These are phyloP conservation scores for Tenthredo amoena DNA, from an alignment of 2,888 invertebrate genomes.

Conservation along the genomic window DNA sequence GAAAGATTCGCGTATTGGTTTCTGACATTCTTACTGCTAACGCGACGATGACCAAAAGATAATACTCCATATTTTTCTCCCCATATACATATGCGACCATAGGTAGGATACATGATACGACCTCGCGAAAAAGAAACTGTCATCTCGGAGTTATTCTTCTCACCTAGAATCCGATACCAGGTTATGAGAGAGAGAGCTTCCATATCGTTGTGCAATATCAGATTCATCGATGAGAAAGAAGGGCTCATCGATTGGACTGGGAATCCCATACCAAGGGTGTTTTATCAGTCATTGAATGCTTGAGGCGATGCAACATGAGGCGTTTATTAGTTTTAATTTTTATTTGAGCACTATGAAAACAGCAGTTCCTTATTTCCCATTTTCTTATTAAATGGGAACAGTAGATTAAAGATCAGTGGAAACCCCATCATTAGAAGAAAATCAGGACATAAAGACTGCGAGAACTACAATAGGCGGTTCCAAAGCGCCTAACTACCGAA, in stretches of 20 bases:
- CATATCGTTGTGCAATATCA: not conserved
- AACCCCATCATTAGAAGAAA: too few species aligned
- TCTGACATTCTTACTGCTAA: not conserved
- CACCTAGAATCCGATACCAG: not conserved
- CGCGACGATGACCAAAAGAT: not conserved
- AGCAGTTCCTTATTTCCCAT: too few species aligned
- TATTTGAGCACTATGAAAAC: too few species aligned
- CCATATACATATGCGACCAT: not conserved
- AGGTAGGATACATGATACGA: not conserved
- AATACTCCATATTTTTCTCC: slow-evolving; percentile 3
- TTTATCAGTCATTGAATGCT: not conserved
- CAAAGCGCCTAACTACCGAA: too few species aligned
- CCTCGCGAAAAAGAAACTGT: not conserved
- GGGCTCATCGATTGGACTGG: not conserved
- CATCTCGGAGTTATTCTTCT: not conserved
- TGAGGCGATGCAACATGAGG: too few species aligned
- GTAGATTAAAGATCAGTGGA: too few species aligned
- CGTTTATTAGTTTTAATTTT: too few species aligned
- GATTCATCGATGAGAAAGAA: slow-evolving; percentile 14
- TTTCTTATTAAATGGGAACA: too few species aligned
- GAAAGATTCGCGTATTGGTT: not conserved
- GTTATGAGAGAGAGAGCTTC: not conserved
- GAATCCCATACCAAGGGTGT: not conserved
- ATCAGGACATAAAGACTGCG: too few species aligned
- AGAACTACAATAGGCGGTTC: too few species aligned